These are phyloP conservation scores for Etheostoma spectabile DNA, from an alignment of 2,113 vertebrate genomes.

Conservation along the genomic window DNA sequence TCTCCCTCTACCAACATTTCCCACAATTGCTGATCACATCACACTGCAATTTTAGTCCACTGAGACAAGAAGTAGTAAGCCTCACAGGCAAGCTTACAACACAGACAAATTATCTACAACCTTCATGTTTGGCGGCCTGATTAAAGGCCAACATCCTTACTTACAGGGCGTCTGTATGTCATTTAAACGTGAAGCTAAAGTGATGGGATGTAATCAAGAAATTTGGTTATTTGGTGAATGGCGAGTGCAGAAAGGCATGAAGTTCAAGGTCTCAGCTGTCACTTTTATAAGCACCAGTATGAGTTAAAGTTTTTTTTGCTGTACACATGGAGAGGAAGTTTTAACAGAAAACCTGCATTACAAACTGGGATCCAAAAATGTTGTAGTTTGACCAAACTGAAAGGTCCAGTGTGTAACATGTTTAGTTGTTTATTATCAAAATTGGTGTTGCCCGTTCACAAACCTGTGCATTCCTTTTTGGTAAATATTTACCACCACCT, in stretches of 20 bases:
- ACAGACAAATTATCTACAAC: background rate
- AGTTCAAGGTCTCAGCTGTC: background rate
- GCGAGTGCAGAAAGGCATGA: background rate
- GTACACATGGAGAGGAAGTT: too few species aligned
- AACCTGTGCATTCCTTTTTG: too few species aligned
- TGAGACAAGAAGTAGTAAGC: background rate
- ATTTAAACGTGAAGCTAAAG: background rate
- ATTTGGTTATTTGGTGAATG: background rate
- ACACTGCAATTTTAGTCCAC: background rate
- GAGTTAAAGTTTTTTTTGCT: background rate
- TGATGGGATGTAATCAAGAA: background rate
- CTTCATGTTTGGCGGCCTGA: background rate
- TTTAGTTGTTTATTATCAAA: too few species aligned
- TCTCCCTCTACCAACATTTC: slow-evolving; percentile 6
- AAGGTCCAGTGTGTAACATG: too few species aligned
- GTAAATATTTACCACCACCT: too few species aligned
- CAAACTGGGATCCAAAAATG: background rate
- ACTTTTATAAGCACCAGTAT: background rate
- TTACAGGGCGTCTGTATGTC: background rate
- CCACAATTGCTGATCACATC: slow-evolving; percentile 1
- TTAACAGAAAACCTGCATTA: background rate
- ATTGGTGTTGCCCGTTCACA: too few species aligned
- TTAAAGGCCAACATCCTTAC: background rate
- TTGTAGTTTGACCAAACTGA: too few species aligned
- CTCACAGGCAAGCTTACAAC: background rate